Percentiles rank a stretch among this genome's conserved stretches.
Conservation (phyloP, 2,113 vertebrate genomes). For the Myrmecobius fasciatus region DNA sequence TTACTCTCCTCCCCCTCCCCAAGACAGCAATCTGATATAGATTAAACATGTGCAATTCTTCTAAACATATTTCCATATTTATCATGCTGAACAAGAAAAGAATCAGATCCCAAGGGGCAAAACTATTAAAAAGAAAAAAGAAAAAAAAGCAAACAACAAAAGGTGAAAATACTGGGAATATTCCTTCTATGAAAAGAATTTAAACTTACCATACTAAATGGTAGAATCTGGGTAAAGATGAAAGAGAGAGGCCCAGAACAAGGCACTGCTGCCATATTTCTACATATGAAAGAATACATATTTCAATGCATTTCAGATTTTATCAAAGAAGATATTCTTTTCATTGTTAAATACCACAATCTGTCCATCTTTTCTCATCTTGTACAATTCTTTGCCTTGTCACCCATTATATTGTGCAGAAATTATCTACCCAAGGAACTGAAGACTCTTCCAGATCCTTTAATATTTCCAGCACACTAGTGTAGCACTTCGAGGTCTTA, state of each 20-base stretch:
- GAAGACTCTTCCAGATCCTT: neutral
- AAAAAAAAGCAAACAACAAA: too few relatives aligned
- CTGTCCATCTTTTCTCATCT: neutral
- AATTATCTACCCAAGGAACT: neutral
- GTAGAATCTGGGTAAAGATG: neutral
- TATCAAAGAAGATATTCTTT: neutral
- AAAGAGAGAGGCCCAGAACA: neutral
- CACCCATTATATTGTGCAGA: neutral
- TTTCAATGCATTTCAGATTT: neutral
- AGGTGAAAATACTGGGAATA: too few relatives aligned
- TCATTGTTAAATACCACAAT: neutral
- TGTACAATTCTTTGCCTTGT: neutral
- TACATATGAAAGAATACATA: neutral
- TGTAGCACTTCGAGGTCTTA: neutral
- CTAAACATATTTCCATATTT: too few relatives aligned
- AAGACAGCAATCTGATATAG: too few relatives aligned
- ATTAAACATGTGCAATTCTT: too few relatives aligned
- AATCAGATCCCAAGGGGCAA: too few relatives aligned
- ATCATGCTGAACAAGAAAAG: too few relatives aligned
- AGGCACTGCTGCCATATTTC: neutral
- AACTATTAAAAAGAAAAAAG: too few relatives aligned
- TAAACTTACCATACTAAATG: neutral
- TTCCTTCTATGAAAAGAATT: neutral
- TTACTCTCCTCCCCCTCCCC: too few relatives aligned
- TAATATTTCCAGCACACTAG: neutral